Percentiles rank a stretch among this genome's conserved stretches.
Conservation (phyloP, 2,113 vertebrate genomes). For the Microtus oregoni region DNA sequence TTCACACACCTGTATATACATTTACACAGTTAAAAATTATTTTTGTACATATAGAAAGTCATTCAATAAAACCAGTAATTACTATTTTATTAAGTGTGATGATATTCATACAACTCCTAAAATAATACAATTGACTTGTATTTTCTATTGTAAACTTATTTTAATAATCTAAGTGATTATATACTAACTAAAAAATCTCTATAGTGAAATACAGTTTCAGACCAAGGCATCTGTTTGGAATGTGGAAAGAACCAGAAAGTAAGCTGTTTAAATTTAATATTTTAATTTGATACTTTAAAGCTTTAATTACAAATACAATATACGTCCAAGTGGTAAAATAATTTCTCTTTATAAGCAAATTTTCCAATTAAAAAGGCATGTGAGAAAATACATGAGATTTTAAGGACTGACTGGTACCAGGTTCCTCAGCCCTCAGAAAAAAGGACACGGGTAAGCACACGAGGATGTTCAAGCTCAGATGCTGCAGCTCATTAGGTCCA, state of each 20-base stretch:
- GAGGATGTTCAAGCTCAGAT: slow-evolving; percentile 58
- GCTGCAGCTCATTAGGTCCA: slow-evolving; percentile 59
- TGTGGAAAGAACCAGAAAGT: slow-evolving; percentile 40
- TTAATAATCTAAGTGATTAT: not conserved
- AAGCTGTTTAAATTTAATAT: not conserved
- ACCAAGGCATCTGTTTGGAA: not conserved
- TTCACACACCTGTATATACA: not conserved
- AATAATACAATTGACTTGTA: not conserved
- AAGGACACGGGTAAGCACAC: slow-evolving; percentile 46
- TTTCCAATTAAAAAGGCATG: not conserved
- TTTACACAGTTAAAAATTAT: not conserved
- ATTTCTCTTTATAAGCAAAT: not conserved
- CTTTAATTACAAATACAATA: not conserved
- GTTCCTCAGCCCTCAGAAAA: slow-evolving; percentile 43
- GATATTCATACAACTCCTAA: not conserved
- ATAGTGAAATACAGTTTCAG: not conserved
- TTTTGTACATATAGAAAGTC: not conserved
- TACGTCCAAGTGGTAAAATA: not conserved
- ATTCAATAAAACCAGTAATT: not conserved
- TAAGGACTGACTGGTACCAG: not conserved
- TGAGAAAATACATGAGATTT: not conserved
- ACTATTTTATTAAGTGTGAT: not conserved
- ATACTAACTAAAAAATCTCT: not conserved
- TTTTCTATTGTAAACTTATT: not conserved
- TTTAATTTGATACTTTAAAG: not conserved